These are phyloP conservation scores for Zapornia atra DNA, from an alignment of 2,113 vertebrate species.

Conservation along the genomic window DNA sequence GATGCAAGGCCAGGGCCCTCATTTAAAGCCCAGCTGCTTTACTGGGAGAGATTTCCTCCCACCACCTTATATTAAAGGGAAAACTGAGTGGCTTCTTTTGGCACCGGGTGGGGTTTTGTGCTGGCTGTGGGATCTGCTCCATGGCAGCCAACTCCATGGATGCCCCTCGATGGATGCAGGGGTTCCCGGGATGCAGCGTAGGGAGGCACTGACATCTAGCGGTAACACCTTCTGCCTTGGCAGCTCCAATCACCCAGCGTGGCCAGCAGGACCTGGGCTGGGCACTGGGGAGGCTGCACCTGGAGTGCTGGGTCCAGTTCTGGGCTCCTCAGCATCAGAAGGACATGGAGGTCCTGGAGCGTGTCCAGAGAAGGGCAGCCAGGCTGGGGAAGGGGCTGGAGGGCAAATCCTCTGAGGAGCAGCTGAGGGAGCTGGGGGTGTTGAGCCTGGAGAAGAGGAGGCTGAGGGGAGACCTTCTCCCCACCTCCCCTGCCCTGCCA, in stretches of 20 bases:
- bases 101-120: fast-evolving
- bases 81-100: background rate
- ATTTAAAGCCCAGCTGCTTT: background rate
- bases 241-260: fast-evolving
- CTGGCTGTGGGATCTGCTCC: background rate
- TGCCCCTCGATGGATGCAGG: background rate
- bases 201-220: conserved; percentile 68
- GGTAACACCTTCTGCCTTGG: background rate
- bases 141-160: background rate
- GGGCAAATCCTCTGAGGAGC: no score
- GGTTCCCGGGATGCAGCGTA: background rate
- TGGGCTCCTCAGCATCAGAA: no score
- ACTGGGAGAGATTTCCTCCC: background rate
- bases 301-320: no score
- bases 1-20: background rate
- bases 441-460: no score
- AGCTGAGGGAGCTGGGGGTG: no score
- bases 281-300: no score
- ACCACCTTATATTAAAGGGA: background rate
- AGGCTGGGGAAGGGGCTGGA: no score
- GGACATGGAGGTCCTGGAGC: no score
- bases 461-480: no score
- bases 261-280: no score
- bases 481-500: no score
- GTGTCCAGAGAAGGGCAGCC: no score